A percentile compares a stretch with the other conserved stretches of the same genome.
These are phyloP conservation scores for Hypsibius dujardini DNA, from an alignment of 1,140 invertebrate species.

Conservation along the genomic window DNA sequence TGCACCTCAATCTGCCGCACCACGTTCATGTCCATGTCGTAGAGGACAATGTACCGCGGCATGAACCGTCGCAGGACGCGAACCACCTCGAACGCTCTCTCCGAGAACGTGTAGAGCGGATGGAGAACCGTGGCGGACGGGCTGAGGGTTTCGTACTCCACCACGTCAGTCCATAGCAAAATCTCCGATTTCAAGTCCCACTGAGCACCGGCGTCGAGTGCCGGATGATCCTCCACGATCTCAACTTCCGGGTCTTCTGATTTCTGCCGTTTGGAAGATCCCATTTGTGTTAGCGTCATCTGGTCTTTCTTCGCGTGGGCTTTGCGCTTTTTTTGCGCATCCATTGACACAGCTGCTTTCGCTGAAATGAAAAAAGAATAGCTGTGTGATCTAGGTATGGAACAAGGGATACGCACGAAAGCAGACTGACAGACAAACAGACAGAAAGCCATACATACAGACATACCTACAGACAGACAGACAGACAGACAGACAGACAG, in stretches of 20 bases:
- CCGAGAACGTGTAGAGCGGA: constrained; percentile 26
- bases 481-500: no score
- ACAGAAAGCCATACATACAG: no score
- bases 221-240: constrained; percentile 32
- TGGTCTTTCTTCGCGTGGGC: background rate
- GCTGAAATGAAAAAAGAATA: background rate
- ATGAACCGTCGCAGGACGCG: constrained; percentile 32
- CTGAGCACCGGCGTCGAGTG: background rate
- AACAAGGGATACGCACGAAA: no score
- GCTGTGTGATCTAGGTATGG: no score
- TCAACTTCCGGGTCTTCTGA: constrained; percentile 38
- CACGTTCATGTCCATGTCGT: constrained; percentile 66
- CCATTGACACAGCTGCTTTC: background rate
- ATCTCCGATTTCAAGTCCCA: constrained; percentile 11
- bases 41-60: constrained; percentile 70
- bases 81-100: constrained; percentile 19
- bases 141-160: constrained; percentile 23
- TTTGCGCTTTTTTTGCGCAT: background rate
- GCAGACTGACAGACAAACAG: no score
- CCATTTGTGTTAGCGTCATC: constrained; percentile 45
- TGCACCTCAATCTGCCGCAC: constrained; percentile 69
- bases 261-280: constrained; percentile 42
- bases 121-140: constrained; percentile 30
- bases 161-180: constrained; percentile 3
- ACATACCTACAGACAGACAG: no score